phyloP scores from a whole-genome alignment of 2,797 vertebrate species.

The Monodelphis domestica region DNA sequence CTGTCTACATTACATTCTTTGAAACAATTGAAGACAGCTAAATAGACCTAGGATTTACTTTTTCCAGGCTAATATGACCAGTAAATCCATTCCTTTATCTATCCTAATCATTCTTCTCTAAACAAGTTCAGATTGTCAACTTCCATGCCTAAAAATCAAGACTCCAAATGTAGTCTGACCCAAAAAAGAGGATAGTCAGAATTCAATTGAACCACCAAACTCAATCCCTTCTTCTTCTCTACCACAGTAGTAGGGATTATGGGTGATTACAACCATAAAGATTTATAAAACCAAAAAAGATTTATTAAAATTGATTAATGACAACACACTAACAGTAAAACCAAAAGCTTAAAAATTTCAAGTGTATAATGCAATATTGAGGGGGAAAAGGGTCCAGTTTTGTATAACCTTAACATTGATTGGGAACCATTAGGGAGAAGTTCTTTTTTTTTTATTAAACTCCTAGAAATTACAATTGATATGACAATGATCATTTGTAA shows the following conservation, averaged over 20 bases:
- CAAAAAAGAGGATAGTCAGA: not conserved
- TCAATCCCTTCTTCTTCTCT: not conserved
- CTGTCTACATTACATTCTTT: not conserved
- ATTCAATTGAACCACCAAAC: not conserved
- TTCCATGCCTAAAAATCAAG: not conserved
- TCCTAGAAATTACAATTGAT: conserved; percentile 60
- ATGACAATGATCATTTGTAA: conserved; percentile 60
- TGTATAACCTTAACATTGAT: not conserved
- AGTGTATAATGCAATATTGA: not conserved
- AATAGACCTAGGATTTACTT: not conserved
- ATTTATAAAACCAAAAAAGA: not conserved
- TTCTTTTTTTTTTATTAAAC: conserved; percentile 15
- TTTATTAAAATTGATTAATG: too few species aligned
- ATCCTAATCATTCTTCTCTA: too few species aligned
- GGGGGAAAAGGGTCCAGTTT: conserved; percentile 40
- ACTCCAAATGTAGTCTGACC: not conserved
- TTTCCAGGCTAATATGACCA: not conserved
- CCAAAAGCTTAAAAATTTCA: conserved; percentile 57
- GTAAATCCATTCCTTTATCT: not conserved
- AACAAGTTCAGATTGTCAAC: too few species aligned
- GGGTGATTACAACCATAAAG: not conserved
- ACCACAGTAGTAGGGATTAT: not conserved
- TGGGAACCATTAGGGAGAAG: not conserved
- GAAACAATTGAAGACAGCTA: not conserved
- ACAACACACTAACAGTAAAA: conserved; percentile 12